A percentile compares a stretch with the other conserved stretches of the same genome.
These are phyloP conservation scores for Candoia aspera DNA, from an alignment of 2,113 vertebrate genomes.

Conservation along the genomic window DNA sequence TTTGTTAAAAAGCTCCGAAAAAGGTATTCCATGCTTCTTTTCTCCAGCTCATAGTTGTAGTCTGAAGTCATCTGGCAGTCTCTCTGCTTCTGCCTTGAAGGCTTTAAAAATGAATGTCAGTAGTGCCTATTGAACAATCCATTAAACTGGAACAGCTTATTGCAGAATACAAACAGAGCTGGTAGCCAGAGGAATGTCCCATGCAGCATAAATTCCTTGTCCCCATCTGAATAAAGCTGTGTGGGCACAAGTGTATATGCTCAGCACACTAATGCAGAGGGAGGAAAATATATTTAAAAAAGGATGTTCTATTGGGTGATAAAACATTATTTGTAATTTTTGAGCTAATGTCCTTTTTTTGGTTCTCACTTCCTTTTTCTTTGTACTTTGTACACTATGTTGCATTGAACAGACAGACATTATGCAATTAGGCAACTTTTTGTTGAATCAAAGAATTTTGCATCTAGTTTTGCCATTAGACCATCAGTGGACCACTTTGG, in stretches of 20 bases:
- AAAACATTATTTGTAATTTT: neutral
- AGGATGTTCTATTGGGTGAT: neutral
- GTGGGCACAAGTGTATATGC: neutral
- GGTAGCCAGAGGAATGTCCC: neutral
- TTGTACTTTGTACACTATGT: neutral
- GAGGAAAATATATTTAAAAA: neutral
- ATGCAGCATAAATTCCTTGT: neutral
- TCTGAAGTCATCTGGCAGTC: constrained; percentile 35
- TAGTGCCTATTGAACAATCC: constrained; percentile 16
- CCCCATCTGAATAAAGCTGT: neutral
- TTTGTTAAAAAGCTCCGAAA: constrained; percentile 46
- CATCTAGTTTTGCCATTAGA: neutral
- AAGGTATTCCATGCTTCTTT: constrained; percentile 41
- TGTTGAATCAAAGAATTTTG: neutral
- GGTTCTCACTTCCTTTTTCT: neutral
- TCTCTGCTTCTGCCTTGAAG: neutral
- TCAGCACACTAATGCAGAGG: neutral
- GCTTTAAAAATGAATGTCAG: neutral
- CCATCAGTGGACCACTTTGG: neutral
- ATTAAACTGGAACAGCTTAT: neutral
- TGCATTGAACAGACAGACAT: neutral
- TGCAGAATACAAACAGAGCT: neutral
- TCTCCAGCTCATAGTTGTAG: constrained; percentile 3
- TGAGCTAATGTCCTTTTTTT: neutral
- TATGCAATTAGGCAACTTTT: neutral